Conservation (phyloP, 2,888 invertebrate genomes). For the Elegia similella region DNA sequence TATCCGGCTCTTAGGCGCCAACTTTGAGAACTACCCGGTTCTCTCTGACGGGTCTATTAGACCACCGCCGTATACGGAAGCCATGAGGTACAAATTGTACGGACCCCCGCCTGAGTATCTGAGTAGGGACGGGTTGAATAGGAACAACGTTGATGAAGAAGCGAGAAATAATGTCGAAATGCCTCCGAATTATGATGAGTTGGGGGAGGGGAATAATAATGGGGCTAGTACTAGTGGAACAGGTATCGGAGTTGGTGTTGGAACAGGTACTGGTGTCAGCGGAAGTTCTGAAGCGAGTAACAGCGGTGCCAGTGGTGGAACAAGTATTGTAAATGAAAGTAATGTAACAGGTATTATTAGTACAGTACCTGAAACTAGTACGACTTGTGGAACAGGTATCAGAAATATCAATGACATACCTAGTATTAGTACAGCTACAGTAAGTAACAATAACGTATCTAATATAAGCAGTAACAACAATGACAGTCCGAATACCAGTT, state of each 20-base stretch:
- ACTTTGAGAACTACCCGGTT: conserved; percentile 61
- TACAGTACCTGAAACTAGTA: too few species aligned
- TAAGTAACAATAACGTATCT: neutral
- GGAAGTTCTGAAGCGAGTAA: neutral
- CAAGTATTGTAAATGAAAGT: neutral
- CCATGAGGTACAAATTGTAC: conserved; percentile 60
- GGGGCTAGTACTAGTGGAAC: neutral
- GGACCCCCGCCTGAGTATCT: conserved; percentile 75
- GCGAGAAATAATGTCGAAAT: conserved; percentile 61
- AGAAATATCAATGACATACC: neutral
- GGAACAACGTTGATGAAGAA: conserved; percentile 45
- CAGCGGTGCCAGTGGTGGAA: neutral
- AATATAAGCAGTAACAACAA: neutral
- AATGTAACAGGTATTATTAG: neutral
- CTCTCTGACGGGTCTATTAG: conserved; percentile 35
- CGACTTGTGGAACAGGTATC: neutral
- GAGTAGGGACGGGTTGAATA: conserved; percentile 51
- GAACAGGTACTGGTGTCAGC: neutral
- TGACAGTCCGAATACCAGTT: neutral
- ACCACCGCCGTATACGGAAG: conserved; percentile 69
- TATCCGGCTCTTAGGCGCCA: conserved; percentile 62
- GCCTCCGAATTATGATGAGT: conserved; percentile 69
- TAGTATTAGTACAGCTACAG: neutral
- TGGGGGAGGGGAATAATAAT: conserved; percentile 29
- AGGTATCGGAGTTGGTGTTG: neutral